A percentile compares a stretch with the other conserved stretches of the same genome.
These are phyloP conservation scores for Panthera leo DNA, from an alignment of 2,113 vertebrate species.

Conservation along the genomic window DNA sequence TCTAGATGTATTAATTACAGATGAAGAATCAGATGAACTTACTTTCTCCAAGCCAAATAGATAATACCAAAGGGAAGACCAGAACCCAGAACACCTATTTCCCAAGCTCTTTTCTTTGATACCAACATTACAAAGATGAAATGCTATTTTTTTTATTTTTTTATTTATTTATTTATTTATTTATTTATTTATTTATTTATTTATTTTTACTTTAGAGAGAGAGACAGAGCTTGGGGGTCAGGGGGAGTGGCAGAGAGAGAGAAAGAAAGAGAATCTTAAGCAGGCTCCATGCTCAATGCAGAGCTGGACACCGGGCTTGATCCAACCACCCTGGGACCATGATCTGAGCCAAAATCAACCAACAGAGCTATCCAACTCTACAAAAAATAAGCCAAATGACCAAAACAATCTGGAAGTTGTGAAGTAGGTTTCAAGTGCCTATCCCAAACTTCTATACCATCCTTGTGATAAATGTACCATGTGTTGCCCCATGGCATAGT, in stretches of 20 bases:
- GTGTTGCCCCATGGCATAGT: background rate
- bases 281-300: no score
- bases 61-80: background rate
- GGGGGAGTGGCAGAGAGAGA: no score
- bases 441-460: no score
- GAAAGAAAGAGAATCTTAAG: no score
- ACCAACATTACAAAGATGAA: background rate
- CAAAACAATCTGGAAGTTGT: background rate
- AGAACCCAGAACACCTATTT: background rate
- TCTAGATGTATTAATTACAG: background rate
- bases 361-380: background rate
- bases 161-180: no score
- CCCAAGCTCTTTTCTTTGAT: background rate
- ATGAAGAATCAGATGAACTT: background rate
- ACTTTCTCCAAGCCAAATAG: background rate
- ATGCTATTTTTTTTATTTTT: background rate
- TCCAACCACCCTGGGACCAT: no score
- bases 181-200: no score
- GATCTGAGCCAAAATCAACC: no score
- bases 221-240: no score
- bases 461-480: background rate
- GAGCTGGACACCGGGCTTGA: no score
- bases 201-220: no score
- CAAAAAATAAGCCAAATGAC: background rate
- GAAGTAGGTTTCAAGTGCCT: background rate